Evolutionary conservation across 2,888 invertebrate species (phyloP), one percentile per base, ranked within the genome.

Genomic region (Macrosiphum euphorbiae): DNA sequence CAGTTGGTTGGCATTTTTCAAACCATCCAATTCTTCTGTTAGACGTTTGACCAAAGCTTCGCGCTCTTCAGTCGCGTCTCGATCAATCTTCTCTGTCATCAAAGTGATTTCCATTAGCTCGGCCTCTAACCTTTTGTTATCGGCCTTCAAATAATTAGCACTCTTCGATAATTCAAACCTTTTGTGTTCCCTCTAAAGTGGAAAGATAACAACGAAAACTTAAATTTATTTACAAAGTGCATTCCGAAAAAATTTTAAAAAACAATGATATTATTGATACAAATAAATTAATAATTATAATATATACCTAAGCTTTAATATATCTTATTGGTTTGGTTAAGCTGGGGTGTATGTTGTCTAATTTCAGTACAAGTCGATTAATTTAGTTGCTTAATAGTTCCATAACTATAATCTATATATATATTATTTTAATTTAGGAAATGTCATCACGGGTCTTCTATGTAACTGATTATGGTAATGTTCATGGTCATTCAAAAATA

Each of bases 1-100:
- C 95, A 99, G 99, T 95, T 98, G 97, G 96, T 99, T 99, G 2
- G 99, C 98, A 96, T 98, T 98, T 96, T 98, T 99, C 94, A 99
- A 96, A 95, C 98, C 98, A 89, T 98, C 97, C 92, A 99, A 97
- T 96, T 99, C 99, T 95, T 99, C 99, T 85, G 97, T 97, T 95
- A 99, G 98, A 95, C 98, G 98, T 96, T 98, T 98, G 95, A 98
- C 98, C 95, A 99, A 99, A 0, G 99, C 98, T 90, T 98, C 97
- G 35, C 98, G 96, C 94, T 98, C 96, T 95, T 99, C 99, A 0
- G 97, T 97, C 44, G 98, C 97, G 95, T 98, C 96, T 94, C 98
- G 97, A 95, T 98, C 98, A 78, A 98, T 96, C 95, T 98, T 98
- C 95, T 98, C 98, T 7, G 98, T 97, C 95, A 97, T 97, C 94